A percentile compares a stretch with the other conserved stretches of the same genome.
Conservation (phyloP, 2,113 vertebrate genomes). For the Cheilinus undulatus region DNA sequence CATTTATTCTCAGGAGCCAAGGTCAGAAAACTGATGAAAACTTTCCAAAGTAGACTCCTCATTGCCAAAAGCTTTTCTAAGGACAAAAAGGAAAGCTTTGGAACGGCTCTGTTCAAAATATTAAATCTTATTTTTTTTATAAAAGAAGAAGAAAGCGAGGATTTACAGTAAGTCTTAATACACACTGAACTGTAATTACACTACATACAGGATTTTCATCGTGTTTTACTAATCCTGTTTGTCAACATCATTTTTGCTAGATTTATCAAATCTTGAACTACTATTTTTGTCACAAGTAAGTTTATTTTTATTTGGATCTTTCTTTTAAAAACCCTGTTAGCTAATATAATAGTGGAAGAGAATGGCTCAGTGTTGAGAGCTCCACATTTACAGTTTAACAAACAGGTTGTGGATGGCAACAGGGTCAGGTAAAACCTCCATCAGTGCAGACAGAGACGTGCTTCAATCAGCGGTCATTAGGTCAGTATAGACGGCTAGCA, state of each 20-base stretch:
- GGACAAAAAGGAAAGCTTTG: constrained; percentile 14
- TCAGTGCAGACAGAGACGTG: no score
- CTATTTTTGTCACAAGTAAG: no score
- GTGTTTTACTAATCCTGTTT: not conserved
- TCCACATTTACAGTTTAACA: not conserved
- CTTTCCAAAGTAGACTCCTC: constrained; percentile 32
- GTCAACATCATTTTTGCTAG: not conserved
- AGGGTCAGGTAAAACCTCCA: not conserved
- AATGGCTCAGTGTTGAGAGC: not conserved
- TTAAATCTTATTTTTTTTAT: constrained; percentile 16
- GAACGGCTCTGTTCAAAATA: constrained; percentile 34
- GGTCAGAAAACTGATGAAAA: constrained; percentile 29
- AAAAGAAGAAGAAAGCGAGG: not conserved
- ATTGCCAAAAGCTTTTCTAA: constrained; percentile 33
- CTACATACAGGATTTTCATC: constrained; percentile 6
- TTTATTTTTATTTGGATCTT: no score
- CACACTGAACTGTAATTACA: no score
- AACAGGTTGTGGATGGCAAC: not conserved
- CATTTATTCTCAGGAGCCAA: constrained; percentile 33
- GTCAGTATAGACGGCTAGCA: not conserved
- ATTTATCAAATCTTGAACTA: not conserved
- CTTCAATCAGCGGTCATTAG: not conserved
- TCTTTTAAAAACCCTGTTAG: not conserved
- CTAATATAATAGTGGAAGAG: not conserved
- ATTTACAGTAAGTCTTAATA: no score